These are phyloP conservation scores for Phrynocephalus forsythii DNA, from an alignment of 2,797 vertebrate genomes.

Conservation along the genomic window DNA sequence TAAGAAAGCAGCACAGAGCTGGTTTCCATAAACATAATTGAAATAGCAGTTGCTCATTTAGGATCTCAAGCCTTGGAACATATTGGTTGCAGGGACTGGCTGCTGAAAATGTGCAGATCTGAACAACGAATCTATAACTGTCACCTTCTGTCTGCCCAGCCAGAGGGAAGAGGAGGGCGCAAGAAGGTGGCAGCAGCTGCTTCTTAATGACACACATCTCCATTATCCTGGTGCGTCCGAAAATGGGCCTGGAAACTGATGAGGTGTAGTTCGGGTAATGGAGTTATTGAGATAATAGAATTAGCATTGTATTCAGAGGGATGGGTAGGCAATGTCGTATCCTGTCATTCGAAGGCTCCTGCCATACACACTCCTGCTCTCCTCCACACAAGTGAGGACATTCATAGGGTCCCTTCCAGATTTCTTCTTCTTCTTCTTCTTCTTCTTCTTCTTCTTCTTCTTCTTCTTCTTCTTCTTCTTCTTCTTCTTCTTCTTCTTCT, in stretches of 20 bases:
- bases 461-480: no score
- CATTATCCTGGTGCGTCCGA: slow-evolving; percentile 52
- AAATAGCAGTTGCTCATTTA: background rate
- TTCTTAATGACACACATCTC: slow-evolving; percentile 35
- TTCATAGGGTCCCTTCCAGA: no score
- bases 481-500: no score
- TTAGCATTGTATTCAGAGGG: slow-evolving; percentile 51
- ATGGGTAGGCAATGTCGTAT: slow-evolving; percentile 45
- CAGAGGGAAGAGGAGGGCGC: slow-evolving; percentile 17
- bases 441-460: no score
- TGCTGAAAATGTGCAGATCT: background rate
- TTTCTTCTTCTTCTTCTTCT: no score
- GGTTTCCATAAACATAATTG: background rate
- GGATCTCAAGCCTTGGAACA: no score
- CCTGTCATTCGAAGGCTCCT: slow-evolving; percentile 34
- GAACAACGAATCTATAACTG: background rate
- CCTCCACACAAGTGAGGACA: background rate
- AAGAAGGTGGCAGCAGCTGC: slow-evolving; percentile 24
- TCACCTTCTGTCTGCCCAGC: background rate
- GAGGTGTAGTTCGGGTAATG: slow-evolving; percentile 58
- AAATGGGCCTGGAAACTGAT: slow-evolving; percentile 18
- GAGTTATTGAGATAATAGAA: slow-evolving; percentile 66
- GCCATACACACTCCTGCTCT: slow-evolving; percentile 20
- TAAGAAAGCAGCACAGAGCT: background rate
- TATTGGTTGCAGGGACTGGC: background rate